A percentile compares a stretch with the other conserved stretches of the same genome.
Evolutionary conservation across 2,888 invertebrate genomes (phyloP).

Genomic region (Herminia tarsipennalis): DNA sequence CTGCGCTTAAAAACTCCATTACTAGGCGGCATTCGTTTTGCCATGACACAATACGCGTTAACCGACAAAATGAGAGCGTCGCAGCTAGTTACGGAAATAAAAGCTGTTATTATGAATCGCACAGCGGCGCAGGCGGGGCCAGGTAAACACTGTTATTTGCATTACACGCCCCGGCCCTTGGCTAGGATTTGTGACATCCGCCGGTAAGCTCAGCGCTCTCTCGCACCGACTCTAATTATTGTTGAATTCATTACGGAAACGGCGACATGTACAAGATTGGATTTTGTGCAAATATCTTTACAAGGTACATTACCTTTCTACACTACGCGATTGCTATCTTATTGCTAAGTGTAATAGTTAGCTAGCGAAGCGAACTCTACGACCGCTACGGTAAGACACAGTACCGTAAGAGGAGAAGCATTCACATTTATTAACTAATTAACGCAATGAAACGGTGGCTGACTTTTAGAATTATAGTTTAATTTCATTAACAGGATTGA

Average conservation of each 20-base stretch:
- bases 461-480: slow-evolving; percentile 29
- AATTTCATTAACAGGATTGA: slow-evolving; percentile 33
- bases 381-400: slow-evolving; percentile 33
- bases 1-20: slow-evolving; percentile 78
- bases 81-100: slow-evolving; percentile 81
- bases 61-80: slow-evolving; percentile 78
- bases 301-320: slow-evolving; percentile 44
- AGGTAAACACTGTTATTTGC: slow-evolving; percentile 78
- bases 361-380: slow-evolving; percentile 47
- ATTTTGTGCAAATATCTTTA: slow-evolving; percentile 55
- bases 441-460: slow-evolving; percentile 43
- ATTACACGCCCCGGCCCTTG: slow-evolving; percentile 70
- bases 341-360: slow-evolving; percentile 44
- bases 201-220: slow-evolving; percentile 66
- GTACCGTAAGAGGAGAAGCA: slow-evolving; percentile 40
- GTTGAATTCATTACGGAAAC: slow-evolving; percentile 62
- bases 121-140: slow-evolving; percentile 49
- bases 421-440: slow-evolving; percentile 47
- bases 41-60: slow-evolving; percentile 78
- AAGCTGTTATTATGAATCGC: slow-evolving; percentile 77
- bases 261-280: slow-evolving; percentile 59
- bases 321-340: slow-evolving; percentile 42
- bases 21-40: slow-evolving; percentile 73
- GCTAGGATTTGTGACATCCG: slow-evolving; percentile 79
- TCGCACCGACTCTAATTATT: slow-evolving; percentile 64